A percentile compares a stretch with the other conserved stretches of the same genome.
These are phyloP conservation scores for fruit fly (Drosophila melanogaster) DNA, from an alignment of 1,140 invertebrate species.

Conservation along the genomic window DNA sequence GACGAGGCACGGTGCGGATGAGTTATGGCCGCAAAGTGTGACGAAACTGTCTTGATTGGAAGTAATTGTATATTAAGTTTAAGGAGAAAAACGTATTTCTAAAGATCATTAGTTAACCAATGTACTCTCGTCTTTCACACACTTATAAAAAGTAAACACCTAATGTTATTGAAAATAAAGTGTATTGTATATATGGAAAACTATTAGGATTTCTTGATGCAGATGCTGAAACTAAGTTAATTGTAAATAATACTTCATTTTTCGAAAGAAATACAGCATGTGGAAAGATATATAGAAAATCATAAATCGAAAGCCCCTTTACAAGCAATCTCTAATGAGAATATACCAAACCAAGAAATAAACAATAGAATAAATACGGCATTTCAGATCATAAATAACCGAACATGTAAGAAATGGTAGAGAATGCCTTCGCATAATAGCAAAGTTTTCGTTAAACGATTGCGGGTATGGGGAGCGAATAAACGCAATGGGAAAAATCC, in stretches of 20 bases:
- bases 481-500: conserved; percentile 31
- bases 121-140: background rate
- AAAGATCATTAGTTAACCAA: background rate
- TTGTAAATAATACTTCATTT: too few species aligned
- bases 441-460: conserved; percentile 33
- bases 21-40: conserved; percentile 14
- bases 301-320: background rate
- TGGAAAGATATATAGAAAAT: background rate
- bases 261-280: too few species aligned
- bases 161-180: too few species aligned
- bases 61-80: conserved; percentile 14
- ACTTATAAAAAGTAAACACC: background rate
- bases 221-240: too few species aligned
- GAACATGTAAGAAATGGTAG: conserved; percentile 1
- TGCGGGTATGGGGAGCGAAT: background rate
- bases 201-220: too few species aligned
- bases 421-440: conserved; percentile 35
- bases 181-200: background rate
- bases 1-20: conserved; percentile 29
- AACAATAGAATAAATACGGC: background rate
- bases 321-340: background rate
- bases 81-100: background rate
- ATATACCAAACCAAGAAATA: background rate
- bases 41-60: conserved; percentile 23
- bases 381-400: conserved; percentile 14